These are phyloP conservation scores for Lithophane socia DNA, from an alignment of 2,888 invertebrate genomes.

Conservation along the genomic window DNA sequence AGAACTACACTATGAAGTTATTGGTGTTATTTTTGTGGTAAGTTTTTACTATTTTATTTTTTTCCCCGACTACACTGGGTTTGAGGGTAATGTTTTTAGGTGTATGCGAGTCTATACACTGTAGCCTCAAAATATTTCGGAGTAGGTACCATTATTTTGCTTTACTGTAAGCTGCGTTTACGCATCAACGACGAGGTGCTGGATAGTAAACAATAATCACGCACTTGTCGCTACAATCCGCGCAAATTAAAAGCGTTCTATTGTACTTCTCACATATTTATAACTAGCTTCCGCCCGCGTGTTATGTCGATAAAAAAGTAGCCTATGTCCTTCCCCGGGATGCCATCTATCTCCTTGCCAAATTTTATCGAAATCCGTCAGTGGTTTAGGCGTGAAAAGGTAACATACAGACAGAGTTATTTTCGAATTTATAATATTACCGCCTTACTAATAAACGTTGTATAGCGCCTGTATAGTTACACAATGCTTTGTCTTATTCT, in stretches of 20 bases:
- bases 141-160: not conserved
- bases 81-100: not conserved
- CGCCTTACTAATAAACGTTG: too few species aligned
- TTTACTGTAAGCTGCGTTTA: not conserved
- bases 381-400: too few species aligned
- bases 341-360: too few species aligned
- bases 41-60: slow-evolving; percentile 15
- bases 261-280: not conserved
- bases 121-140: not conserved
- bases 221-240: not conserved
- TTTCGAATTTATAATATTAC: not conserved
- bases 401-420: too few species aligned
- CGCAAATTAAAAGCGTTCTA: not conserved
- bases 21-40: slow-evolving; percentile 41
- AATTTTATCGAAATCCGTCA: too few species aligned
- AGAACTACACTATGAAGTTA: slow-evolving; percentile 35
- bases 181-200: not conserved
- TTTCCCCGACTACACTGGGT: not conserved
- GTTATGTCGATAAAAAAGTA: too few species aligned
- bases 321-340: too few species aligned
- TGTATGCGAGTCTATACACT: not conserved
- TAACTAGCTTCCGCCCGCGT: not conserved
- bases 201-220: not conserved
- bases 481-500: too few species aligned
- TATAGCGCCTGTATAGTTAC: too few species aligned